Percentiles rank a stretch among this genome's conserved stretches.
Evolutionary conservation across 2,888 invertebrate genomes (phyloP).

Genomic region (Operophtera brumata): DNA sequence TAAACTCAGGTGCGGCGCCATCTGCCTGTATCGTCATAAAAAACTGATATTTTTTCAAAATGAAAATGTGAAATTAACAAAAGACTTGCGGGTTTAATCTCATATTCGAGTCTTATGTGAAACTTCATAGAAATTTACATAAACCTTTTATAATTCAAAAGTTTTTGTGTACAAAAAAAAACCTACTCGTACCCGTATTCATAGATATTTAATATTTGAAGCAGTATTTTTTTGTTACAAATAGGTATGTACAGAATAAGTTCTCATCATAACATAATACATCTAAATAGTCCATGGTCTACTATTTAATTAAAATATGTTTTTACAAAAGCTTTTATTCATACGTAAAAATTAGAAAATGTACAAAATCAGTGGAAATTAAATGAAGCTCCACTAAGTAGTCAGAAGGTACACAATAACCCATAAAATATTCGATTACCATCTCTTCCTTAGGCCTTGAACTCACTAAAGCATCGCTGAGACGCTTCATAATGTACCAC

Average conservation of each 20-base stretch:
- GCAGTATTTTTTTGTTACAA: too few species aligned
- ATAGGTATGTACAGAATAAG: too few species aligned
- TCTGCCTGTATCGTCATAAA: too few species aligned
- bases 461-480: neutral
- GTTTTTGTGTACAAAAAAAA: constrained; percentile 26
- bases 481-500: neutral
- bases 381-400: neutral
- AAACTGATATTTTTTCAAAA: neutral
- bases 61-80: neutral
- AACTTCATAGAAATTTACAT: constrained; percentile 28
- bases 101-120: constrained; percentile 30
- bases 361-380: neutral
- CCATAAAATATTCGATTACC: neutral
- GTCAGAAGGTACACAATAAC: neutral
- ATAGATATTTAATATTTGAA: too few species aligned
- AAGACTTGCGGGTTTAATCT: constrained; percentile 26
- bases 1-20: too few species aligned
- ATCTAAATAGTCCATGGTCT: too few species aligned
- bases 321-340: too few species aligned
- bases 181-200: too few species aligned
- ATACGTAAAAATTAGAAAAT: neutral
- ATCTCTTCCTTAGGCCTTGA: neutral
- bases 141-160: constrained; percentile 15
- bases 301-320: too few species aligned
- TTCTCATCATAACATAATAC: too few species aligned